Evolutionary conservation across 2,888 invertebrate genomes (phyloP).

Genomic region (Apamea sordens): DNA sequence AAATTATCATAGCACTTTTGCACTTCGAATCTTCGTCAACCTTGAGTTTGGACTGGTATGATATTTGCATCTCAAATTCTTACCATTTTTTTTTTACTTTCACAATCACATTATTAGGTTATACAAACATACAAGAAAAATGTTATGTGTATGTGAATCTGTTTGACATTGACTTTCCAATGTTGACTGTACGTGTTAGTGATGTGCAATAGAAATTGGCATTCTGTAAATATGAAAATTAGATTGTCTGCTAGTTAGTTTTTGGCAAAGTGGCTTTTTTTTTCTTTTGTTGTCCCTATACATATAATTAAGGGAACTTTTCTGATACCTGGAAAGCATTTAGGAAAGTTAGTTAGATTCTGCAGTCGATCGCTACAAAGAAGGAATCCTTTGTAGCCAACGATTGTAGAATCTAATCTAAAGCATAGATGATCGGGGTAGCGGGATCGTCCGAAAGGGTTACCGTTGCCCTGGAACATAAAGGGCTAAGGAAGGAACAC

Average conservation of each 20-base stretch:
- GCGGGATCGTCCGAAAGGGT: too few species aligned
- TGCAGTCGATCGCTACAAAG: too few species aligned
- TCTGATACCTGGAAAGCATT: not conserved
- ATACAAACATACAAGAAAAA: conserved; percentile 32
- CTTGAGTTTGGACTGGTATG: conserved; percentile 55
- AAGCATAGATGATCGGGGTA: too few species aligned
- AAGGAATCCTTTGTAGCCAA: not conserved
- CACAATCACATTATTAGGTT: conserved; percentile 60
- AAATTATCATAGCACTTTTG: conserved; percentile 33
- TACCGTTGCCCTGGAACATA: too few species aligned
- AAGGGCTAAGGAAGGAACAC: too few species aligned
- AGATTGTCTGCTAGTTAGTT: not conserved
- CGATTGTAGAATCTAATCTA: not conserved
- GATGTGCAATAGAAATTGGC: conserved; percentile 43
- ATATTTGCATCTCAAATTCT: conserved; percentile 34
- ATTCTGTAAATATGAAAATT: conserved; percentile 29
- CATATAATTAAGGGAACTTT: not conserved
- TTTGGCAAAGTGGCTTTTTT: not conserved
- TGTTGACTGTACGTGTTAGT: conserved; percentile 29
- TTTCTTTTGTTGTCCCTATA: too few species aligned
- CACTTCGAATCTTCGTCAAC: conserved; percentile 13
- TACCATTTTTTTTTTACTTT: conserved; percentile 54
- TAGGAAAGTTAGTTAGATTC: too few species aligned
- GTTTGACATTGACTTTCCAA: conserved; percentile 67
- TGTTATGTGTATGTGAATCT: conserved; percentile 39